Conservation (phyloP, 2,888 invertebrate genomes). For the Melanotus villosus region DNA sequence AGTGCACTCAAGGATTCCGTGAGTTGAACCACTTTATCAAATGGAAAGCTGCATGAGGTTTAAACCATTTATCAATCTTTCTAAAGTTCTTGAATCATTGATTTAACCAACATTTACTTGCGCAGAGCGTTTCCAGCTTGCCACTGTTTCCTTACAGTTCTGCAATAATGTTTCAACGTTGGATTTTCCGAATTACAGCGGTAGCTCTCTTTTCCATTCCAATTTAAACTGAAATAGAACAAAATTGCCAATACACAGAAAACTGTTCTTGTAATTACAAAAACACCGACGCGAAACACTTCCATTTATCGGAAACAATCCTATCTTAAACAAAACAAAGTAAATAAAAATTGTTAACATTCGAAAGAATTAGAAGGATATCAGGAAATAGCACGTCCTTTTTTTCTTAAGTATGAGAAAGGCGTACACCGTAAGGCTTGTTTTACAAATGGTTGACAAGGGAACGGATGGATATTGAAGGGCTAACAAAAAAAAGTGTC, state of each 20-base stretch:
- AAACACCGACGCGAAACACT: constrained; percentile 10
- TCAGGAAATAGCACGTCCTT: not conserved
- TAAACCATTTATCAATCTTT: constrained; percentile 47
- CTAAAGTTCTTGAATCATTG: constrained; percentile 46
- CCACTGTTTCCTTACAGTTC: constrained; percentile 35
- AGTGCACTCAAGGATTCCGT: constrained; percentile 32
- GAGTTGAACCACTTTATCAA: constrained; percentile 40
- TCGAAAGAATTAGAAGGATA: not conserved
- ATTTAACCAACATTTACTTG: constrained; percentile 45
- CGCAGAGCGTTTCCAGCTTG: constrained; percentile 35
- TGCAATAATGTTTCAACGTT: constrained; percentile 30
- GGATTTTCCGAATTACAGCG: constrained; percentile 26
- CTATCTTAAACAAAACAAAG: constrained; percentile 1
- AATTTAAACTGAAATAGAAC: constrained; percentile 37
- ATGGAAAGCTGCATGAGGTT: constrained; percentile 41
- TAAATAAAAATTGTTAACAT: not conserved
- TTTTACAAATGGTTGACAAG: constrained; percentile 28
- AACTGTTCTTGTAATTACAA: constrained; percentile 32
- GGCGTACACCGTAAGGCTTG: not conserved
- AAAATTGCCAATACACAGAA: constrained; percentile 40
- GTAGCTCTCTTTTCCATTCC: constrained; percentile 30
- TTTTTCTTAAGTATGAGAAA: too few relatives aligned
- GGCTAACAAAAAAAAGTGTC: constrained; percentile 25
- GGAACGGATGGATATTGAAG: constrained; percentile 5
- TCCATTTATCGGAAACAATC: constrained; percentile 27